Evolutionary conservation across 1,140 invertebrate species (phyloP).

Genomic region (Nixonia krombeini): DNA sequence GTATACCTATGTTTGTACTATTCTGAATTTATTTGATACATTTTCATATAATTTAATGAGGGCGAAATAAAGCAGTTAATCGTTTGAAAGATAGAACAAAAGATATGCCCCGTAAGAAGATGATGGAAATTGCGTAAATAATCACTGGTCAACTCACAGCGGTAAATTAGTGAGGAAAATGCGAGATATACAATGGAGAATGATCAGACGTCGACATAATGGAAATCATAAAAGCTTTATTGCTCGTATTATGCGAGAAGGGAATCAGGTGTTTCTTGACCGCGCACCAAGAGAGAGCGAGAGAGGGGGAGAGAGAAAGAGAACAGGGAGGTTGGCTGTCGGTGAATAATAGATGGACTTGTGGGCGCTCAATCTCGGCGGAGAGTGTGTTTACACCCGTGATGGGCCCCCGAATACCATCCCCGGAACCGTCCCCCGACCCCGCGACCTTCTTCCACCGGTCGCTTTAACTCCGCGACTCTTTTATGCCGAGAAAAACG

Average conservation of each 20-base stretch:
- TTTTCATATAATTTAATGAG: too few relatives aligned
- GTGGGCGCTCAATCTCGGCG: conserved; percentile 67
- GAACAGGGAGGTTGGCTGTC: conserved; percentile 43
- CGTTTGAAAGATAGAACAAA: too few relatives aligned
- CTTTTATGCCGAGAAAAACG: conserved; percentile 53
- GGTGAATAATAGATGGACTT: conserved; percentile 70
- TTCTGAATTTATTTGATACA: too few relatives aligned
- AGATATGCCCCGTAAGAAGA: too few relatives aligned
- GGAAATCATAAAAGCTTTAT: background rate
- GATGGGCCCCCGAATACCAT: conserved; percentile 60
- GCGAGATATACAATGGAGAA: background rate
- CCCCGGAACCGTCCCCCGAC: conserved; percentile 27
- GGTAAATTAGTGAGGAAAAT: background rate
- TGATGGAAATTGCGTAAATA: too few relatives aligned
- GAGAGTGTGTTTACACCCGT: conserved; percentile 66
- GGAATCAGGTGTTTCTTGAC: background rate
- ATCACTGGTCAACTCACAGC: too few relatives aligned
- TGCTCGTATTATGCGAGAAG: background rate
- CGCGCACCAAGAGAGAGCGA: too few relatives aligned
- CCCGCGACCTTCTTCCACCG: conserved; percentile 36
- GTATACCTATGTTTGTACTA: too few relatives aligned
- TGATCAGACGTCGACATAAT: background rate
- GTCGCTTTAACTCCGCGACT: conserved; percentile 27
- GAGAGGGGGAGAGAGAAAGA: too few relatives aligned
- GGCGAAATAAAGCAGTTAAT: too few relatives aligned